Conservation (phyloP, 2,888 invertebrate genomes). For the Archaeoteleia sp. region DNA sequence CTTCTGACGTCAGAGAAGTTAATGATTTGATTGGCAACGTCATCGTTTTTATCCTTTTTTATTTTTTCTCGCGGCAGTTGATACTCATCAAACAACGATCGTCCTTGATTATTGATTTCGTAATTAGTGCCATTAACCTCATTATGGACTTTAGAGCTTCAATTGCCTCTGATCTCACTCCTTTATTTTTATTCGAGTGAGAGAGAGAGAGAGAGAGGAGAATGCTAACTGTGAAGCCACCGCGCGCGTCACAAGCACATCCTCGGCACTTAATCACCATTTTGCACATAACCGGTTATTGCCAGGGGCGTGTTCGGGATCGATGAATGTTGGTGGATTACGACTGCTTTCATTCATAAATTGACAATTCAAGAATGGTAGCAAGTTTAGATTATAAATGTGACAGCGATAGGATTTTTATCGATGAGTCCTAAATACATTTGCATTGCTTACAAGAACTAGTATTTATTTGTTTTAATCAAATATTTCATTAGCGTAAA, state of each 20-base stretch:
- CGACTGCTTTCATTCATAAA: slow-evolving; percentile 12
- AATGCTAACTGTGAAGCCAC: slow-evolving; percentile 5
- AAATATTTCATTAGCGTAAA: no score
- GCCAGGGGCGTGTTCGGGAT: neutral
- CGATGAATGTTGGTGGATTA: neutral
- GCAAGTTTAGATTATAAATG: neutral
- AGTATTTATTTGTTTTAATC: no score
- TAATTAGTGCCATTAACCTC: slow-evolving; percentile 40
- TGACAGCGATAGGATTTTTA: neutral
- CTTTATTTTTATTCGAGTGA: no score
- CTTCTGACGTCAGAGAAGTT: slow-evolving; percentile 27
- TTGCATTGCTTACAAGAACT: no score
- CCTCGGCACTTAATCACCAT: slow-evolving; percentile 7
- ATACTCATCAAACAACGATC: no score
- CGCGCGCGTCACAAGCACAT: slow-evolving; percentile 6
- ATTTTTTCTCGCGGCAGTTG: slow-evolving; percentile 13
- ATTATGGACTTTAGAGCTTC: slow-evolving; percentile 6
- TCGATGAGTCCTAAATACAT: no score
- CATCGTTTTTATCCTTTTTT: slow-evolving; percentile 26
- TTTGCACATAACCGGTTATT: slow-evolving; percentile 14
- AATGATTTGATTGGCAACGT: slow-evolving; percentile 26
- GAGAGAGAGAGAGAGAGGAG: no score
- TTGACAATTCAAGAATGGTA: neutral
- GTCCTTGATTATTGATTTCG: slow-evolving; percentile 36
- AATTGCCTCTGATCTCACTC: neutral